A percentile compares a stretch with the other conserved stretches of the same genome.
Conservation (phyloP, 2,888 invertebrate genomes). For the Mechanitis messenoides region DNA sequence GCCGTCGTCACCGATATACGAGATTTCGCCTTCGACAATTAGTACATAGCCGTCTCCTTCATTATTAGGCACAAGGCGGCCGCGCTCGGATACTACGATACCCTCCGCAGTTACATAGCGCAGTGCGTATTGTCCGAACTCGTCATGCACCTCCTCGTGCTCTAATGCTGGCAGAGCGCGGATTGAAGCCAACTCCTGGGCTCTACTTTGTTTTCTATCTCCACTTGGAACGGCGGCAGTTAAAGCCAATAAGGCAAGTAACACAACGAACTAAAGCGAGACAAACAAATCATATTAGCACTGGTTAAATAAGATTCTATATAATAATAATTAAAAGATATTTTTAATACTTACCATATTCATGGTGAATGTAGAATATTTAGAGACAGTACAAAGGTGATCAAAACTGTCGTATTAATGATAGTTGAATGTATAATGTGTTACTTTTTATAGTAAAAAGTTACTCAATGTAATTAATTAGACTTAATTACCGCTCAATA, state of each 20-base stretch:
- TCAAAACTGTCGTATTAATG: no score
- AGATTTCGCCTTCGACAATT: conserved; percentile 42
- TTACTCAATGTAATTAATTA: no score
- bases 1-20: conserved; percentile 49
- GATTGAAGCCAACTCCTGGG: conserved; percentile 10
- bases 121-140: conserved; percentile 44
- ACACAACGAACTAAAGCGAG: conserved; percentile 14
- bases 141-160: conserved; percentile 46
- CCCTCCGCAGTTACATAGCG: conserved; percentile 52
- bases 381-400: no score
- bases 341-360: no score
- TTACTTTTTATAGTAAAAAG: no score
- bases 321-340: no score
- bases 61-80: conserved; percentile 39
- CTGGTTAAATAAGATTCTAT: no score
- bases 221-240: conserved; percentile 8
- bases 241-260: conserved; percentile 8
- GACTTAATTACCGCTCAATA: no score
- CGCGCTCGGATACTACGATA: conserved; percentile 42
- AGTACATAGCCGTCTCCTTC: conserved; percentile 39
- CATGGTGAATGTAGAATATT: no score
- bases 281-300: no score
- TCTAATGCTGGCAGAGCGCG: conserved; percentile 39
- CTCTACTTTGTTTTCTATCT: neutral
- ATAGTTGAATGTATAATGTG: no score